Conservation (phyloP, 2,113 vertebrate species). For the Trochalopteron elliotii region DNA sequence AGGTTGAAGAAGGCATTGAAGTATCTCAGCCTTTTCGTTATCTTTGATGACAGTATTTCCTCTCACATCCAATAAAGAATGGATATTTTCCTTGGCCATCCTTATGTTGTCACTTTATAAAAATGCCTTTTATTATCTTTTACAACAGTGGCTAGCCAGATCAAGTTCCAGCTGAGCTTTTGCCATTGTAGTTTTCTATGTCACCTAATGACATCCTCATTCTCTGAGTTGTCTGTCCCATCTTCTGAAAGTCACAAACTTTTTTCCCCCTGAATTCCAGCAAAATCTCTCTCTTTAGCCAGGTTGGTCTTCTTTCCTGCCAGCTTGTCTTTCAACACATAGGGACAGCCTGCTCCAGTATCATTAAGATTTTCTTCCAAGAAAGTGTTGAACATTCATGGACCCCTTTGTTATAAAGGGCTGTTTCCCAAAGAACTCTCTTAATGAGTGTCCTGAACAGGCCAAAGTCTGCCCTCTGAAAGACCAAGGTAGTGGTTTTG, state of each 20-base stretch:
- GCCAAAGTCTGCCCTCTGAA: background rate
- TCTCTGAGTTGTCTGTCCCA: too few species aligned
- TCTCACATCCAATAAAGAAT: background rate
- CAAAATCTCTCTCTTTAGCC: background rate
- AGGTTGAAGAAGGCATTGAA: background rate
- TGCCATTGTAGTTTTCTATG: background rate
- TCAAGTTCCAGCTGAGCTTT: background rate
- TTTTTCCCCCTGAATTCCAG: background rate
- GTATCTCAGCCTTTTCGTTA: background rate
- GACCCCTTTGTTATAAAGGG: background rate
- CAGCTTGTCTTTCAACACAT: accelerated
- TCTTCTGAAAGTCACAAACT: background rate
- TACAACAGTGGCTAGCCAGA: background rate
- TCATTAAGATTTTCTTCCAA: background rate
- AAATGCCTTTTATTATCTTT: background rate
- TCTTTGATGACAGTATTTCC: background rate
- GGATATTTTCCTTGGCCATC: background rate
- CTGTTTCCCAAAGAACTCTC: background rate
- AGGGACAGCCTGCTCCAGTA: background rate
- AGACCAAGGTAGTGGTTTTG: background rate
- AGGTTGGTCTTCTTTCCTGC: background rate
- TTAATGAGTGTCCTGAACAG: background rate
- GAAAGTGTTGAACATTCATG: background rate
- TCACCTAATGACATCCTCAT: background rate
- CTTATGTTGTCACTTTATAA: background rate